Evolutionary conservation across 2,797 vertebrate species (phyloP), one percentile per base, ranked within the genome.

Genomic region (Falco naumanni): DNA sequence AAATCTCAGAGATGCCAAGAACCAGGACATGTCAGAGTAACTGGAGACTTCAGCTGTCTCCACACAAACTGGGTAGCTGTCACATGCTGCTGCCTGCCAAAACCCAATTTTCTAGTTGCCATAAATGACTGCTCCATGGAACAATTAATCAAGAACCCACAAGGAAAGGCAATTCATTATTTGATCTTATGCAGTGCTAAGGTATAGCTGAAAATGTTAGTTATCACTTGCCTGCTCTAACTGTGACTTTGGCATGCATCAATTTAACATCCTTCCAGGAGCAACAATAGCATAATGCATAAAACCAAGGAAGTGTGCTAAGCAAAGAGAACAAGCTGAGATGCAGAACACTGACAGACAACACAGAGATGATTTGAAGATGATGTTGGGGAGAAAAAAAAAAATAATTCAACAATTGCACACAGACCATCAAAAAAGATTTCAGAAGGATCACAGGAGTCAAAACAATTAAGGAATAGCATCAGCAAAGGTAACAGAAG

Each of bases 1-100:
- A 91, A 84, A 90, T 9, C 72, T 71, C 69, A 72, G 47, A 53
- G 65, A 93, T 68, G 57, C 76, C 82, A 91, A 91, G 60, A 92
- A 93, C 22, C 65, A 90, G 91, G 72, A 95, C 96, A 87, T 48
- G n/a, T 65, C 77, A 90, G 39, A 71, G 33, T 54, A 92, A 87
- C 41, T 9, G 33, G 57, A 89, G 68, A 61, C 57, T 91, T 89
- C 18, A 87, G 3, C n/a, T 74, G 63, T 51, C 34, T 80, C 84
- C 82, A 50, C 78, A 80, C 9, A 87, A 48, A 56, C 60, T 76
- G n/a, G n/a, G n/a, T 39, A 80, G 56, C 57, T 54, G 75, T 61
- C 57, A 50, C 29, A 80, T 1, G 16, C 57, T 2, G 4, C 26
- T 0, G 10, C 72, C 74, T 78, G 68, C 78, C 75, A 87, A 87